Evolutionary conservation across 2,888 invertebrate genomes (phyloP).

Genomic region (Conomelus anceps): DNA sequence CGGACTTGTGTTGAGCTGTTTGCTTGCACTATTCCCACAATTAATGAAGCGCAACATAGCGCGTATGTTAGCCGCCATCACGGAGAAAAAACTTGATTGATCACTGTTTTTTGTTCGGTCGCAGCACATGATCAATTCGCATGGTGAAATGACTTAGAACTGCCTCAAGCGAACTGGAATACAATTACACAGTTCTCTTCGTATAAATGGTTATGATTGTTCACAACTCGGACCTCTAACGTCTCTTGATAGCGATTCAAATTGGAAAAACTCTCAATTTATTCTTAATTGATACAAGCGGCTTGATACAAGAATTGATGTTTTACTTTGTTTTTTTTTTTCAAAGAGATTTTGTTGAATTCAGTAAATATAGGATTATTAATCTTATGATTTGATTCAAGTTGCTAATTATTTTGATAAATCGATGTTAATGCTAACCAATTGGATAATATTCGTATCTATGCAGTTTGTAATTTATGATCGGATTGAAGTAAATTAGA

Average conservation of each 20-base stretch:
- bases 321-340: too few species aligned
- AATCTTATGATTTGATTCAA: too few species aligned
- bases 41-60: neutral
- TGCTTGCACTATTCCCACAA: neutral
- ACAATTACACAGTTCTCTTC: neutral
- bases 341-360: too few species aligned
- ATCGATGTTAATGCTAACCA: too few species aligned
- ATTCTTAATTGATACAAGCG: neutral
- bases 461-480: too few species aligned
- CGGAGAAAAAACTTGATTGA: neutral
- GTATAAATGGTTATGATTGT: neutral
- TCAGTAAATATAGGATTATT: too few species aligned
- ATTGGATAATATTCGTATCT: too few species aligned
- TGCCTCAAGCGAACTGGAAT: neutral
- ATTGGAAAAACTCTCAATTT: neutral
- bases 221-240: neutral
- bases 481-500: too few species aligned
- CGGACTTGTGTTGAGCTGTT: neutral
- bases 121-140: neutral
- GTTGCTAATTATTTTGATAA: too few species aligned
- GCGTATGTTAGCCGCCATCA: neutral
- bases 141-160: neutral
- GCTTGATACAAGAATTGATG: neutral
- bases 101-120: neutral
- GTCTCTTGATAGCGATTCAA: neutral